These are phyloP conservation scores for Dascyllus trimaculatus DNA, from an alignment of 2,113 vertebrate species.

Conservation along the genomic window DNA sequence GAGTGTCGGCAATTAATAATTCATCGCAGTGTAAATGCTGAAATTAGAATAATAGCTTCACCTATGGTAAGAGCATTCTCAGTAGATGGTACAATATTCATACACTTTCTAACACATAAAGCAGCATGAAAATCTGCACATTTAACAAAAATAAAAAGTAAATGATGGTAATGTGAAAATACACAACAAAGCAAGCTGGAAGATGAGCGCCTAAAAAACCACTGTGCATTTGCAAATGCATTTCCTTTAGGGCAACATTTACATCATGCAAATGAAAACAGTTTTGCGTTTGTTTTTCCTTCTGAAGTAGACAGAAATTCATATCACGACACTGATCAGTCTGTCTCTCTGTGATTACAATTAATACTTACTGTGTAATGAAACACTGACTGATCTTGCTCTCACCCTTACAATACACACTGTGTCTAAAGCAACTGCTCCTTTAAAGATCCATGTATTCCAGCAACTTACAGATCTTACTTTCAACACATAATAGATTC, in stretches of 20 bases:
- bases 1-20: background rate
- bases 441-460: background rate
- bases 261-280: slow-evolving; percentile 19
- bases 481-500: slow-evolving; percentile 27
- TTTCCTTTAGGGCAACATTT: slow-evolving; percentile 7
- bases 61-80: background rate
- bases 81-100: slow-evolving; percentile 5
- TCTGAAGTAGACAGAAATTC: slow-evolving; percentile 22
- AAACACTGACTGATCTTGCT: slow-evolving; percentile 10
- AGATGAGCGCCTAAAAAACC: slow-evolving; percentile 9
- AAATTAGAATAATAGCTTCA: slow-evolving; percentile 27
- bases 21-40: background rate
- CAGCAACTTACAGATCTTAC: background rate
- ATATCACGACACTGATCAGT: background rate
- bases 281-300: slow-evolving; percentile 14
- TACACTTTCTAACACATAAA: slow-evolving; percentile 21
- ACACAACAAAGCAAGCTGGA: slow-evolving; percentile 10
- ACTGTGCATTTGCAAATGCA: background rate
- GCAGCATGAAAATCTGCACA: background rate
- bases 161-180: slow-evolving; percentile 4
- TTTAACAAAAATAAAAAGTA: background rate
- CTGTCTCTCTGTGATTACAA: slow-evolving; percentile 13
- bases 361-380: slow-evolving; percentile 41
- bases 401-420: background rate
- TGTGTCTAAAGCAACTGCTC: slow-evolving; percentile 3